These are phyloP conservation scores for Notospermus geniculatus DNA, from an alignment of 1,140 invertebrate species.

Conservation along the genomic window DNA sequence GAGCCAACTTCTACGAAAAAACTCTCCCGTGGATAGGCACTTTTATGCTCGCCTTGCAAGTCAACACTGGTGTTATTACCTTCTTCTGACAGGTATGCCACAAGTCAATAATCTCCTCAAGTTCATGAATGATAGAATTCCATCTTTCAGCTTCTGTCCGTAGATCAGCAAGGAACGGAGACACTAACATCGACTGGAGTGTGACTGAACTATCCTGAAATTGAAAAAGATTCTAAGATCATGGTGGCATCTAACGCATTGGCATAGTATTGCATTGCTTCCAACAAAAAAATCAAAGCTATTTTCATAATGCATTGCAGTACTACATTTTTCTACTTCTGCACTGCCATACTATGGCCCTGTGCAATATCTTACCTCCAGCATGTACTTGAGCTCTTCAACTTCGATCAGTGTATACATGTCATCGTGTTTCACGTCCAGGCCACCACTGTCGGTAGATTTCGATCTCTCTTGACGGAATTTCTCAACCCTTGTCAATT, in stretches of 20 bases:
- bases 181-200: slow-evolving; percentile 47
- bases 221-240: too few relatives aligned
- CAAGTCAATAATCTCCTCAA: slow-evolving; percentile 50
- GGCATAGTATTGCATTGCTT: too few relatives aligned
- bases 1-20: too few relatives aligned
- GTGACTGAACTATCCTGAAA: slow-evolving; percentile 47
- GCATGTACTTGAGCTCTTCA: slow-evolving; percentile 52
- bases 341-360: too few relatives aligned
- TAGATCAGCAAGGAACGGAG: slow-evolving; percentile 47
- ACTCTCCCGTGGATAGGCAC: too few relatives aligned
- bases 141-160: slow-evolving; percentile 36
- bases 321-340: too few relatives aligned
- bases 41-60: too few relatives aligned
- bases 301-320: too few relatives aligned
- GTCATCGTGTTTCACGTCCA: slow-evolving; percentile 45
- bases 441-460: slow-evolving; percentile 31
- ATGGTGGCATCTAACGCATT: too few relatives aligned
- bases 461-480: slow-evolving; percentile 41
- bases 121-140: slow-evolving; percentile 38
- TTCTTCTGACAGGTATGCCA: slow-evolving; percentile 51
- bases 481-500: slow-evolving; percentile 32
- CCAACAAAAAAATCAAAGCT: too few relatives aligned
- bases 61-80: slow-evolving; percentile 30
- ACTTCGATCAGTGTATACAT: slow-evolving; percentile 51
- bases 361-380: too few relatives aligned